Evolutionary conservation across 2,888 invertebrate species (phyloP).

Genomic region (Mimas tiliae): DNA sequence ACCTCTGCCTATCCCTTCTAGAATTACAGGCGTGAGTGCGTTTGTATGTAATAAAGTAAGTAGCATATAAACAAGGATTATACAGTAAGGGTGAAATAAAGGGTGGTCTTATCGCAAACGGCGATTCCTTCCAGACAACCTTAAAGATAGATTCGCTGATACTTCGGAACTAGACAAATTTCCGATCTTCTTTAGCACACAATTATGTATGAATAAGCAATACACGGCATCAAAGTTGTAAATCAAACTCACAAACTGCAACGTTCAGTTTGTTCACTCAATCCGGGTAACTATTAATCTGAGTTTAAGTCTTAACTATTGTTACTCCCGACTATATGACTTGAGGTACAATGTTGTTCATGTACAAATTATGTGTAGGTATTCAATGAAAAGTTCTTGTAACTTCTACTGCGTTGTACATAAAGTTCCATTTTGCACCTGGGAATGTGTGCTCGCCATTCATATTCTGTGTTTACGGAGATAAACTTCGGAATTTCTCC

Average conservation of each 20-base stretch:
- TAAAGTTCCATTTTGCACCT: conserved; percentile 5
- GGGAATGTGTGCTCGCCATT: conserved; percentile 1
- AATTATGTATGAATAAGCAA: conserved; percentile 16
- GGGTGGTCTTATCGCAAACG: too few species aligned
- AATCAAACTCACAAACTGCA: conserved; percentile 48
- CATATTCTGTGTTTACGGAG: conserved; percentile 1
- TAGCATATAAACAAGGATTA: too few species aligned
- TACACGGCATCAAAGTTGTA: conserved; percentile 41
- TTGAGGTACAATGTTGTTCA: conserved; percentile 8
- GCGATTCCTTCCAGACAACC: too few species aligned
- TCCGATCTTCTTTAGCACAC: too few species aligned
- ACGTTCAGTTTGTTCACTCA: conserved; percentile 42
- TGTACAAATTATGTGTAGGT: neutral
- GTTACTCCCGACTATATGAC: conserved; percentile 25
- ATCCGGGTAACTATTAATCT: conserved; percentile 43
- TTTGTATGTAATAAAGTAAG: too few species aligned
- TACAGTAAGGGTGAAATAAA: too few species aligned
- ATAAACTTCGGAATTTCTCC: conserved; percentile 3
- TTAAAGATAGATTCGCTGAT: too few species aligned
- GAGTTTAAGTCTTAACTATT: conserved; percentile 43
- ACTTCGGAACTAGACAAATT: too few species aligned
- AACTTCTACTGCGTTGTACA: neutral
- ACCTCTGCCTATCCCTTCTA: too few species aligned
- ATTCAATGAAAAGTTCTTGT: neutral
- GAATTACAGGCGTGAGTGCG: too few species aligned